Evolutionary conservation across 2,113 vertebrate species (phyloP), one percentile per base, ranked within the genome.

Genomic region (Piprites chloris): DNA sequence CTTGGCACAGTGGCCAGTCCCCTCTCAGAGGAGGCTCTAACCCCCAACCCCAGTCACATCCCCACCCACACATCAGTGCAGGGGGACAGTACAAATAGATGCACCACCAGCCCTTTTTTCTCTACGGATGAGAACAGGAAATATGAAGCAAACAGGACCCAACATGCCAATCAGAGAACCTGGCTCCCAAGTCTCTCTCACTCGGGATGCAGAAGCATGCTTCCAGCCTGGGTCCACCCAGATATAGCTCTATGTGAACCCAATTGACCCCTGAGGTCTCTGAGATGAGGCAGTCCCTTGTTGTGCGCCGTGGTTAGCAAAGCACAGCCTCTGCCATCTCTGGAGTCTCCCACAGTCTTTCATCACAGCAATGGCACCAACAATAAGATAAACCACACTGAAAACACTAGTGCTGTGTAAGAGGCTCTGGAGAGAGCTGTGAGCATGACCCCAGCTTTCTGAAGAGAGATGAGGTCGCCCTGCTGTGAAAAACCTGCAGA

Each of bases 181-280:
- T 12, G 39, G 67, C 24, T 71, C 14, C 6, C 0, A 13, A 67
- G 37, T 3, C 13, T 26, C 50, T 62, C 63, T 71, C 2, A 2
- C 28, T 11, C 32, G 44, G 47, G 87, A 86, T 61, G 42, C 27
- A 71, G 72, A 44, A 91, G 19, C 19, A 44, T 0, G 1, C 55
- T 87, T 55, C 67, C 42, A 89, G 82, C 30, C 52, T 32, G 0
- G 3, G 27, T 58, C 58, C 13, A 62, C 42, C 26, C 39, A 28
- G 0, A 0, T 1, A 49, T 15, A 35, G 73, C 59, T 89, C 10
- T 4, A 49, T 46, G 19, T 0, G 2, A 88, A 46, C 33, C 58
- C 68, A 69, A 21, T 0, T 84, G 87, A 80, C 68, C 78, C 1
- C 3, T 0, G 9, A 88, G 76, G 61, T 68, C 84, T 39, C 39